These are phyloP conservation scores for Linnaemya vulpina DNA, from an alignment of 2,888 invertebrate genomes.

Conservation along the genomic window DNA sequence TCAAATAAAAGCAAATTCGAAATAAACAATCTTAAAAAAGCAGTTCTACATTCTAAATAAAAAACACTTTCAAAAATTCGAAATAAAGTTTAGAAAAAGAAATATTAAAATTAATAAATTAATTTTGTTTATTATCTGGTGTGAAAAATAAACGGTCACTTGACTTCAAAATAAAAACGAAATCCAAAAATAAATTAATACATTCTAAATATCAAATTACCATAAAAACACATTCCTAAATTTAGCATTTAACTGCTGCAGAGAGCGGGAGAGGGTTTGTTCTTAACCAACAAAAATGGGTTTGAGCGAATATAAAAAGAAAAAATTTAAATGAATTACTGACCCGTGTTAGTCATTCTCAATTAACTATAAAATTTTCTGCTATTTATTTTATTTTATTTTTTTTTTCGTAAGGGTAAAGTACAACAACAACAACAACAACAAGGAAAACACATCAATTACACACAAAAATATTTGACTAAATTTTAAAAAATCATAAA, in stretches of 20 bases:
- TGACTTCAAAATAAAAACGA: conserved; percentile 40
- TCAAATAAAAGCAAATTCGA: neutral
- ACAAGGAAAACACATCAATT: conserved; percentile 14
- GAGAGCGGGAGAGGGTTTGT: conserved; percentile 50
- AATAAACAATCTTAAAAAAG: conserved; percentile 23
- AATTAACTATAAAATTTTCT: conserved; percentile 59
- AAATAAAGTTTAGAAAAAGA: neutral
- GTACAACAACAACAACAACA: conserved; percentile 36
- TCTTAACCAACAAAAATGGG: conserved; percentile 36
- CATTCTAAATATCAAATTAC: conserved; percentile 68
- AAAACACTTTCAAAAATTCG: conserved; percentile 10
- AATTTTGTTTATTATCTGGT: conserved; percentile 43
- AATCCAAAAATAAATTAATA: conserved; percentile 26
- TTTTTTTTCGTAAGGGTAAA: conserved; percentile 52
- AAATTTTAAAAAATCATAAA: conserved; percentile 20
- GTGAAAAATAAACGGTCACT: conserved; percentile 62
- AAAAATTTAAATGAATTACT: conserved; percentile 38
- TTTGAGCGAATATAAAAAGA: neutral
- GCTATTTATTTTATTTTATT: conserved; percentile 22
- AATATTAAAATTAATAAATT: conserved; percentile 35
- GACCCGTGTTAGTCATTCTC: conserved; percentile 67
- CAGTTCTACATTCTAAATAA: conserved; percentile 13
- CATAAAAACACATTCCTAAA: conserved; percentile 20
- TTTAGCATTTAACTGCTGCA: conserved; percentile 30
- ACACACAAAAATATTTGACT: neutral